These are phyloP conservation scores for Anas flavirostris DNA, from an alignment of 2,797 vertebrate genomes.

Conservation along the genomic window DNA sequence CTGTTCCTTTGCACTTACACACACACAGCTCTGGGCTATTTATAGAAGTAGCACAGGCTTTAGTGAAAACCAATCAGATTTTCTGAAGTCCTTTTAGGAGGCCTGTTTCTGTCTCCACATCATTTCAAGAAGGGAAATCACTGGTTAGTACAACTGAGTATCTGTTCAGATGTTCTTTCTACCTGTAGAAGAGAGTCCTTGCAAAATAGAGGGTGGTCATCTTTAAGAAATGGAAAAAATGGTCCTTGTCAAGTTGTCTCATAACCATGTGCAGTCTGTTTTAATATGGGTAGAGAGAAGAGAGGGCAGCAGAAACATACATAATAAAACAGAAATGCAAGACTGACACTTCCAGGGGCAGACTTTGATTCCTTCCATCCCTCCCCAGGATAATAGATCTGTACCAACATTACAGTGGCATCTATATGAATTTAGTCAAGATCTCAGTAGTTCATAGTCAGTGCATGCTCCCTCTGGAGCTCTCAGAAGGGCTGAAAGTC, in stretches of 20 bases:
- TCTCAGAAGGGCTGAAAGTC: not conserved
- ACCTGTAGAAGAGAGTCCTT: not conserved
- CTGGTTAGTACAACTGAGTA: not conserved
- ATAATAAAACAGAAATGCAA: not conserved
- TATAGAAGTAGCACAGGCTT: conserved; percentile 27
- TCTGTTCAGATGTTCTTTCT: not conserved
- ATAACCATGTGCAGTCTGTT: not conserved
- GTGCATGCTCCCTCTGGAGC: not conserved
- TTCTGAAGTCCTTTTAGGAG: conserved; percentile 14
- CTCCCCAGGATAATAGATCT: not conserved
- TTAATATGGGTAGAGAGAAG: not conserved
- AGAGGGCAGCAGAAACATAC: not conserved
- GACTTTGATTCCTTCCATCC: conserved; percentile 13
- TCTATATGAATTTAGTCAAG: not conserved
- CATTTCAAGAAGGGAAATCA: not conserved
- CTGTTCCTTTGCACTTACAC: conserved; percentile 32
- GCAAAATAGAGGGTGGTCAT: not conserved
- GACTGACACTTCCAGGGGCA: not conserved
- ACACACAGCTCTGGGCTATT: conserved; percentile 25
- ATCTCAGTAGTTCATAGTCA: not conserved
- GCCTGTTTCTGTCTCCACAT: not conserved
- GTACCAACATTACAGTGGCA: not conserved
- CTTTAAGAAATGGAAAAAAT: not conserved
- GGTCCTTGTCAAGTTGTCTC: not conserved
- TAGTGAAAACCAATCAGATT: conserved; percentile 45